Base-by-base conservation (phyloP, 2,113 vertebrate genomes). In the Ciconia maguari region DNA sequence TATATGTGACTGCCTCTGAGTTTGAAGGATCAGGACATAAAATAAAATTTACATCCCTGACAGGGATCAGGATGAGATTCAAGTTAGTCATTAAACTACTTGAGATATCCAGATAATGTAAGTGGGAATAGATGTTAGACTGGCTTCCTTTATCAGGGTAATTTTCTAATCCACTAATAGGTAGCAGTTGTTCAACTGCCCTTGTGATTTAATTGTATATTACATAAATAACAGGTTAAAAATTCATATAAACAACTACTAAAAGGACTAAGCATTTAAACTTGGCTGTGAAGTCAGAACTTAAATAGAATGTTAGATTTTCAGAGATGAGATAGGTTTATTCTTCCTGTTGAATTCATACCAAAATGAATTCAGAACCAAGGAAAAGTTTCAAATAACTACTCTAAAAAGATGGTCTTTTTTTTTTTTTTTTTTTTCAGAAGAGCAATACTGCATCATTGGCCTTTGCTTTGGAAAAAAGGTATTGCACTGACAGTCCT, bases 381-480 rank as follows among this genome's bases (percentile, higher is more conserved):
- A 83, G 62, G 21, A 91, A 65, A 89, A 60, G 16, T 80, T 93
- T 51, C 42, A 49, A 74, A 41, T n/a, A 68, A 61, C 32, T 20
- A 10, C 30, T 77, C 70, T 49, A 83, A 79, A 84, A 93, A 71
- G 44, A 76, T 27, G 29, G 2, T 13, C 4, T 13, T 13, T n/a
- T 5, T 27, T 46, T 36, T 36, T 46, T 36, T 36, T 46, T 38
- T 58, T 19, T 38, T 58, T 19, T 66, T 36, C 19, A 80, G 84
- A 87, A 93, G 54, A 95, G 64, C 24, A 80, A 64, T 32, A 84
- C 87, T 87, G 95, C 48, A 87, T 93, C 88, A 87, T 5, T 83
- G 90, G 76, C 71, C 70, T 95, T 95, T 85, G 77, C 78, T 91
- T 86, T 81, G 82, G 85, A 70, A 61, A 94, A 89, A 85, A 74